Evolutionary conservation across 1,140 invertebrate genomes (phyloP).

Genomic region (Drosophila insularis): DNA sequence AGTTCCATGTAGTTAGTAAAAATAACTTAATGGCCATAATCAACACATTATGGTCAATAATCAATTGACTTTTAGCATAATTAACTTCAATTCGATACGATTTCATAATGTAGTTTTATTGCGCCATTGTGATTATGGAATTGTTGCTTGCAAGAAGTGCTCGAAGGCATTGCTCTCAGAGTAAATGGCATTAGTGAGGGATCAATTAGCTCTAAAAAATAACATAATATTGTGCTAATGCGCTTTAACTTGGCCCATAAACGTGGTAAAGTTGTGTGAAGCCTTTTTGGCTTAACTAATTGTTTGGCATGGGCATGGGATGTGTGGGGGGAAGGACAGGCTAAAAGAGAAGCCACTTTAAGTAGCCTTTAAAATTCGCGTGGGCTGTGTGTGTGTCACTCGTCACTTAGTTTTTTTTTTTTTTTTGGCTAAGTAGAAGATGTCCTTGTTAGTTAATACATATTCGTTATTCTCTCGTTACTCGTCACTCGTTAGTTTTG

Average conservation of each 20-base stretch:
- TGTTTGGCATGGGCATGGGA: constrained; percentile 13
- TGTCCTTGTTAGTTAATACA: constrained; percentile 19
- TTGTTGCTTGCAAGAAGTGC: neutral
- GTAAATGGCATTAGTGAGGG: neutral
- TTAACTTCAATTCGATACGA: neutral
- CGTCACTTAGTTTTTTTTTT: neutral
- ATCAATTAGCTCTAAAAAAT: neutral
- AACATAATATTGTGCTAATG: constrained; percentile 48
- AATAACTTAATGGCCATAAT: neutral
- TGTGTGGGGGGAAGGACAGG: neutral
- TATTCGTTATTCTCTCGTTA: neutral
- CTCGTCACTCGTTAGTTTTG: neutral
- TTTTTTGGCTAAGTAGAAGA: neutral
- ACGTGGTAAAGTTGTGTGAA: constrained; percentile 52
- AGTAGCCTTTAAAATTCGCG: constrained; percentile 33
- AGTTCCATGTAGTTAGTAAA: neutral
- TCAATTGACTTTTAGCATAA: constrained; percentile 3
- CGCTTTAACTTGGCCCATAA: constrained; percentile 52
- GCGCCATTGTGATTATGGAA: neutral
- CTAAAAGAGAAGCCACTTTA: constrained; percentile 56
- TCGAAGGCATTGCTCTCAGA: neutral
- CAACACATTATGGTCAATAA: constrained; percentile 1
- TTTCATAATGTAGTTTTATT: neutral
- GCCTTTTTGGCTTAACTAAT: constrained; percentile 44
- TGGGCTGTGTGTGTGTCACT: constrained; percentile 6